A percentile compares a stretch with the other conserved stretches of the same genome.
Conservation (phyloP, 1,140 invertebrate species). For the Drosophila ambigua region DNA sequence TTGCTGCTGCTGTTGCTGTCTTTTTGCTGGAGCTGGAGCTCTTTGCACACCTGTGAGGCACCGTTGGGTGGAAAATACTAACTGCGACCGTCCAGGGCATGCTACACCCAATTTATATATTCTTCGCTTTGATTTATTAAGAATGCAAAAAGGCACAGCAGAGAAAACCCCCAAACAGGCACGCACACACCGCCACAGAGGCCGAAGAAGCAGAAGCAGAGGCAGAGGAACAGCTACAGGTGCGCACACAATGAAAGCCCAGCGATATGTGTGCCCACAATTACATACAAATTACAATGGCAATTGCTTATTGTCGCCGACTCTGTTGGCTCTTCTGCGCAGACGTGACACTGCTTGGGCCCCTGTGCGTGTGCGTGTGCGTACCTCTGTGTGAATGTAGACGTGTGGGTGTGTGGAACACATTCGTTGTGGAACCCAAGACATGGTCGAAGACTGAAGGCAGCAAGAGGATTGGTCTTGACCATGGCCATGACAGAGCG, state of each 20-base stretch:
- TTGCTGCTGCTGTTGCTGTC: neutral
- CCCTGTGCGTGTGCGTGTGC: conserved; percentile 16
- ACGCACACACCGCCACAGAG: conserved; percentile 27
- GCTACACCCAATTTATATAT: conserved; percentile 84
- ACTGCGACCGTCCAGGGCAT: conserved; percentile 72
- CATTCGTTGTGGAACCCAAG: conserved; percentile 31
- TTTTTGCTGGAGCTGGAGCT: conserved; percentile 20
- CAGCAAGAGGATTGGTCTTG: neutral
- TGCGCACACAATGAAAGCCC: conserved; percentile 26
- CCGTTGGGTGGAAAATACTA: conserved; percentile 83
- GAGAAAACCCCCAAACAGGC: conserved; percentile 58
- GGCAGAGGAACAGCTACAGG: conserved; percentile 34
- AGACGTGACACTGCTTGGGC: conserved; percentile 61
- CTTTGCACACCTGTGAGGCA: conserved; percentile 77
- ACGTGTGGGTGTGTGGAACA: conserved; percentile 28
- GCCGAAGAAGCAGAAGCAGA: conserved; percentile 7
- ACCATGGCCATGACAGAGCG: neutral
- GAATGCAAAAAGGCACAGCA: conserved; percentile 78
- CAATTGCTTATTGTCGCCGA: conserved; percentile 49
- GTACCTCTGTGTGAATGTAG: conserved; percentile 8
- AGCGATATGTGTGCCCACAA: conserved; percentile 42
- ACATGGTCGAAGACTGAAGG: neutral
- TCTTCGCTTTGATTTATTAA: conserved; percentile 84
- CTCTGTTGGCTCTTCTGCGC: conserved; percentile 29
- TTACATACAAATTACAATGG: conserved; percentile 51